Evolutionary conservation across 2,888 invertebrate genomes (phyloP).

Genomic region (Dioctria linearis): DNA sequence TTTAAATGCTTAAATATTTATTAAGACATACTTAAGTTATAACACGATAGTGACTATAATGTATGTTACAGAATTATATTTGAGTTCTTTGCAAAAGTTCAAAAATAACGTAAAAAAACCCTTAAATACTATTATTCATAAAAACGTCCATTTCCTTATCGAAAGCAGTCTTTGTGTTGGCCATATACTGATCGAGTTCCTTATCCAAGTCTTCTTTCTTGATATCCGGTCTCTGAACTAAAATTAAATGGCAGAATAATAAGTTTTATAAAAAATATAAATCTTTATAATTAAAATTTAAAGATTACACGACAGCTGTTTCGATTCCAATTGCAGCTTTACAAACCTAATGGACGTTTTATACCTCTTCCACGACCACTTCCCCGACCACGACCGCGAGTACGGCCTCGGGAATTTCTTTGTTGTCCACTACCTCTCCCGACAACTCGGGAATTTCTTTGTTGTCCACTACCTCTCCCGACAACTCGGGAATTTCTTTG

Average conservation of each 20-base stretch:
- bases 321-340: slow-evolving; percentile 17
- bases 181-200: slow-evolving; percentile 83
- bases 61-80: background rate
- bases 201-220: slow-evolving; percentile 78
- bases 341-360: slow-evolving; percentile 52
- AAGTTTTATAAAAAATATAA: background rate
- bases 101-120: background rate
- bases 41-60: background rate
- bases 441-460: slow-evolving; percentile 57
- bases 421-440: slow-evolving; percentile 62
- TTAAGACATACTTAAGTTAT: no score
- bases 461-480: slow-evolving; percentile 1
- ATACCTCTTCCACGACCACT: slow-evolving; percentile 56
- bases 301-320: background rate
- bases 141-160: slow-evolving; percentile 75
- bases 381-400: slow-evolving; percentile 56
- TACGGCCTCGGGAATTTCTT: slow-evolving; percentile 58
- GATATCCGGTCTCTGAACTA: slow-evolving; percentile 60
- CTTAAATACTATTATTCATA: slow-evolving; percentile 65
- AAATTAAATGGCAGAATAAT: slow-evolving; percentile 11
- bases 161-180: slow-evolving; percentile 73
- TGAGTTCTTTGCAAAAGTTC: background rate
- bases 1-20: no score
- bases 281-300: slow-evolving; percentile 1
- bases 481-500: slow-evolving; percentile 22